Evolutionary conservation across 2,113 vertebrate genomes (phyloP), one percentile per base, ranked within the genome.

Genomic region (Campylomormyrus tamandua): DNA sequence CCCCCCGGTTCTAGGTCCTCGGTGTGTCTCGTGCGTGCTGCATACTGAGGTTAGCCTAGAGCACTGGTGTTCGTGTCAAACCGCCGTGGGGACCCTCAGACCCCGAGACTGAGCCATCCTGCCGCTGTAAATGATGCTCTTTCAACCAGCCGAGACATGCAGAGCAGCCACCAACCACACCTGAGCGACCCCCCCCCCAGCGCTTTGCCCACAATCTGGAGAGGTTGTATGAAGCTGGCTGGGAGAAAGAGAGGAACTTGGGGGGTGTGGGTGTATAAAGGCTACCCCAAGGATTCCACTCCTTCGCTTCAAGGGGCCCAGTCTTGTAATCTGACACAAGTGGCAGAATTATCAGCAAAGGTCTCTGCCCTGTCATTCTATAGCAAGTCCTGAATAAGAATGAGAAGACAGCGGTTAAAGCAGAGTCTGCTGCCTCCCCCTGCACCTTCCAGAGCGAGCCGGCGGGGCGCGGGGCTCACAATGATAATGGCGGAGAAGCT

Each of bases 161-260:
- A 10, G 58, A 27, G 53, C 53, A 56, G 53, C 53, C 53, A 21
- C 53, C 19, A 21, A 56, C 53, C 53, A 56, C 53, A 56, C 53
- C 53, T 56, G n/a, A 27, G 24, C 21, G 58, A 27, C 56, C 21
- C 8, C 56, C 21, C 56, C 21, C 6, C 3, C 56, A 24, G 56
- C 2, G 56, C 56, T 24, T n/a, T 24, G 19, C 24, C 21, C 24
- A 24, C 56, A 62, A 24, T 24, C 56, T 62, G 56, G 56, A 9
- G 21, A n/a, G 24, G 58, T 21, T 21, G 17, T 53, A 95, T 93
- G 95, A 91, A 94, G 92, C 93, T 95, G 94, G 96, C 95, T 93
- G 95, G 95, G 95, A 92, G 77, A 83, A 35, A 39, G 77, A 17
- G 77, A 39, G 77, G 15, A 42, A 95, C 5, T 5, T 19, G 80